These are phyloP conservation scores for Hystrix cristata DNA, from an alignment of 2,113 vertebrate genomes.

Conservation along the genomic window DNA sequence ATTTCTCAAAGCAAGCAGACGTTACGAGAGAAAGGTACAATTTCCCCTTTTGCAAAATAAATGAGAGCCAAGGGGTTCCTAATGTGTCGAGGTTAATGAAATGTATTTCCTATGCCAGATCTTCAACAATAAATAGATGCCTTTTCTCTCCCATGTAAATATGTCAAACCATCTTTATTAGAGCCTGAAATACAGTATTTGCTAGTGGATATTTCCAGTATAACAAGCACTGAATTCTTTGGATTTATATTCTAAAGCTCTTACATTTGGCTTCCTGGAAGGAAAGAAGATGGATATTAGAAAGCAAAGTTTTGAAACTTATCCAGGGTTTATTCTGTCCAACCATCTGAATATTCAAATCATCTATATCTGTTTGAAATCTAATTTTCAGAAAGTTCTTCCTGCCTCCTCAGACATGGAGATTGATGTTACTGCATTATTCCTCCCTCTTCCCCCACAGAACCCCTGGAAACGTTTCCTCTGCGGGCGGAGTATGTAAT, in stretches of 20 bases:
- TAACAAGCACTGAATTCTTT: not conserved
- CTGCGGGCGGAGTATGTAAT: not conserved
- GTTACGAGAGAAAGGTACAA: not conserved
- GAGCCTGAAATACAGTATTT: not conserved
- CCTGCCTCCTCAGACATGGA: not conserved
- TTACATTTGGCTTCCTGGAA: conserved; percentile 50
- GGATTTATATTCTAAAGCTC: conserved; percentile 13
- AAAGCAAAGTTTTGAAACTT: conserved; percentile 49
- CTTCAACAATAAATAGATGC: not conserved
- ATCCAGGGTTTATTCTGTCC: conserved; percentile 23
- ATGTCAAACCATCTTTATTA: conserved; percentile 8
- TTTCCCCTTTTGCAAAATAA: conserved; percentile 44
- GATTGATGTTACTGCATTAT: not conserved
- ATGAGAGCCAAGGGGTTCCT: not conserved
- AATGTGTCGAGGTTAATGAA: not conserved
- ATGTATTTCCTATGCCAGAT: not conserved
- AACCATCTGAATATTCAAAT: conserved; percentile 30
- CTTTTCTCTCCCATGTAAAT: conserved; percentile 20
- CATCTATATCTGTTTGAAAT: conserved; percentile 53
- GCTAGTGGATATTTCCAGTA: not conserved
- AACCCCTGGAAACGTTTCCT: conserved; percentile 32
- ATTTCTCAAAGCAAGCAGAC: conserved; percentile 34
- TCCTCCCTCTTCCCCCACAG: not conserved
- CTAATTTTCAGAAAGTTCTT: conserved; percentile 57
- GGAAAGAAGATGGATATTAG: conserved; percentile 50